A percentile compares a stretch with the other conserved stretches of the same genome.
Evolutionary conservation across 2,113 vertebrate genomes (phyloP).

Genomic region (Aramus guarauna): DNA sequence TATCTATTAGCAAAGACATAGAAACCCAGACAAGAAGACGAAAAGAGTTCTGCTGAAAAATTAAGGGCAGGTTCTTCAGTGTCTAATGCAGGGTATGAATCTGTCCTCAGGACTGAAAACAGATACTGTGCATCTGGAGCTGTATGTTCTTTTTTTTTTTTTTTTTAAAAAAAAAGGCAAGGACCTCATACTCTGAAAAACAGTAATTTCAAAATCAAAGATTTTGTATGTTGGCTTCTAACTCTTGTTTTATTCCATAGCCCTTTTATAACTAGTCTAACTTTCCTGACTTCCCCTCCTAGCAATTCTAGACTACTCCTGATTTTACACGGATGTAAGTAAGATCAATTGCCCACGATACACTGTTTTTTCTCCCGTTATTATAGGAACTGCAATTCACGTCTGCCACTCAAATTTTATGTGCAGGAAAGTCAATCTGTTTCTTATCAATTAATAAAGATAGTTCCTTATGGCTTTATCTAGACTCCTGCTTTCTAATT

Average conservation of each 20-base stretch:
- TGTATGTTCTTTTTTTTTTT: background rate
- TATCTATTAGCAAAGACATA: background rate
- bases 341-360: background rate
- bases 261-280: background rate
- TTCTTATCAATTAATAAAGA: background rate
- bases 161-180: too few relatives aligned
- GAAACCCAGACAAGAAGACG: background rate
- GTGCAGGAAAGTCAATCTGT: background rate
- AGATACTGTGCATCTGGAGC: background rate
- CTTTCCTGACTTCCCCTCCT: background rate
- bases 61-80: background rate
- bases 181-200: background rate
- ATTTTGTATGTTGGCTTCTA: background rate
- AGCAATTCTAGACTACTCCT: background rate
- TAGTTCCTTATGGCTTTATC: background rate
- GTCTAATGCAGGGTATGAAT: background rate
- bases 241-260: background rate
- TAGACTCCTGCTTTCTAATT: background rate
- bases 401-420: background rate
- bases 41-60: background rate
- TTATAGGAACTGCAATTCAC: background rate
- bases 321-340: background rate
- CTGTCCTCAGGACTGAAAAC: background rate
- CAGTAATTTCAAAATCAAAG: background rate
- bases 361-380: background rate